Conservation (phyloP, 1,140 invertebrate genomes). For the Saccostrea glomerata region DNA sequence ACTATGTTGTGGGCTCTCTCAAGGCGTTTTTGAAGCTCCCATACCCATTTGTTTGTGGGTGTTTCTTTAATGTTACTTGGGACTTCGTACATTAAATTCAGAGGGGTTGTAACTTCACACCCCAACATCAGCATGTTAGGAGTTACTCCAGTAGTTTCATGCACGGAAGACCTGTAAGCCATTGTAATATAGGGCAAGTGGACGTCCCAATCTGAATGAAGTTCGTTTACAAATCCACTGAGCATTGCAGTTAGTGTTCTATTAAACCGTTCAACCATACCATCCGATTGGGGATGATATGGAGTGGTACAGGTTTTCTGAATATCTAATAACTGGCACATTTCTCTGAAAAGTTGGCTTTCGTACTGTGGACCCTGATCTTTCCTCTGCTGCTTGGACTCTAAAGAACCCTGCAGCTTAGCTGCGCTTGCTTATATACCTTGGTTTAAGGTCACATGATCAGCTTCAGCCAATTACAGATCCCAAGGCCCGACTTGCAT, state of each 20-base stretch:
- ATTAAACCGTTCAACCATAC: conserved; percentile 65
- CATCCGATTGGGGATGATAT: conserved; percentile 64
- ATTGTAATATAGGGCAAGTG: conserved; percentile 55
- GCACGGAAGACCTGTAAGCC: conserved; percentile 53
- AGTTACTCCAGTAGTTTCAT: conserved; percentile 52
- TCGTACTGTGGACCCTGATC: conserved; percentile 75
- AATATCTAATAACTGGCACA: conserved; percentile 53
- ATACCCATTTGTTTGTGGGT: conserved; percentile 22
- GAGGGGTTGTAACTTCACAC: conserved; percentile 43
- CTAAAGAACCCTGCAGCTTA: no score
- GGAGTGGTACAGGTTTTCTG: conserved; percentile 47
- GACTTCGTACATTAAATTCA: conserved; percentile 31
- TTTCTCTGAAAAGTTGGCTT: conserved; percentile 57
- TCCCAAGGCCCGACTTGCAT: no score
- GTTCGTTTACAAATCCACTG: conserved; percentile 41
- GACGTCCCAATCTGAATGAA: conserved; percentile 60
- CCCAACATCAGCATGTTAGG: conserved; percentile 40
- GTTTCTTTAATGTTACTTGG: not conserved
- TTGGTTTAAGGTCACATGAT: no score
- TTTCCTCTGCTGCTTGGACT: no score
- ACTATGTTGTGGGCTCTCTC: not conserved
- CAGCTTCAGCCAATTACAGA: no score
- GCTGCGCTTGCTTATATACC: no score
- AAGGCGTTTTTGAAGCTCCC: no score
- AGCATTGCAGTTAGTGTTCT: conserved; percentile 58